Evolutionary conservation across 2,888 invertebrate genomes (phyloP).

Genomic region (Griposia aprilina): DNA sequence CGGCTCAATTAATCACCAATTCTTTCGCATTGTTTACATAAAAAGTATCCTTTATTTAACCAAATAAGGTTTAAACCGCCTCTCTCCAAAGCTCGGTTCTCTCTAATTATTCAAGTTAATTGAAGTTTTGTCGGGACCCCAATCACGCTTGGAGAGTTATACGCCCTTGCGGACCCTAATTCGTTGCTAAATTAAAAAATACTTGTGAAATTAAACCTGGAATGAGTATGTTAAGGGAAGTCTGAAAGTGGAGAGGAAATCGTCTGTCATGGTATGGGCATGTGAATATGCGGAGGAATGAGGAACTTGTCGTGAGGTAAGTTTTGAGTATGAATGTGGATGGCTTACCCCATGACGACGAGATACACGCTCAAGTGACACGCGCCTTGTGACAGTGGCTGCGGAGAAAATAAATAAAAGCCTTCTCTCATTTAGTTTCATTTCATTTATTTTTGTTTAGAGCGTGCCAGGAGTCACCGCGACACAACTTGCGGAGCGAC

Average conservation of each 20-base stretch:
- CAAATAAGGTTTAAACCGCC: slow-evolving; percentile 64
- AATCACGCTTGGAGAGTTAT: slow-evolving; percentile 56
- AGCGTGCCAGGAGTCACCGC: no score
- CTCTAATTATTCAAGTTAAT: slow-evolving; percentile 79
- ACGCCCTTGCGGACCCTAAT: slow-evolving; percentile 53
- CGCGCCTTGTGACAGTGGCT: background rate
- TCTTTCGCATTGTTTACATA: slow-evolving; percentile 54
- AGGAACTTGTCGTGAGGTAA: background rate
- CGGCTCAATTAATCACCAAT: slow-evolving; percentile 55
- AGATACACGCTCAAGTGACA: background rate
- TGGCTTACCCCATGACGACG: background rate
- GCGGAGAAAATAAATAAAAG: background rate
- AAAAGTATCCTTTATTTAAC: slow-evolving; percentile 64
- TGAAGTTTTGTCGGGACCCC: slow-evolving; percentile 72
- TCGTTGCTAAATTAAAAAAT: slow-evolving; percentile 57
- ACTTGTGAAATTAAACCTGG: slow-evolving; percentile 49
- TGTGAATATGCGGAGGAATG: background rate
- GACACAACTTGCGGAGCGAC: background rate
- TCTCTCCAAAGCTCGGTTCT: slow-evolving; percentile 54
- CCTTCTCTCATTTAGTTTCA: no score
- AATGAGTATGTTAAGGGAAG: slow-evolving; percentile 13
- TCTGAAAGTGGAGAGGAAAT: background rate
- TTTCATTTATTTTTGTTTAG: no score
- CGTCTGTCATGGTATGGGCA: background rate
- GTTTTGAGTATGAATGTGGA: background rate